A percentile compares a stretch with the other conserved stretches of the same genome.
These are phyloP conservation scores for Saxicola maurus DNA, from an alignment of 2,797 vertebrate species.

Conservation along the genomic window DNA sequence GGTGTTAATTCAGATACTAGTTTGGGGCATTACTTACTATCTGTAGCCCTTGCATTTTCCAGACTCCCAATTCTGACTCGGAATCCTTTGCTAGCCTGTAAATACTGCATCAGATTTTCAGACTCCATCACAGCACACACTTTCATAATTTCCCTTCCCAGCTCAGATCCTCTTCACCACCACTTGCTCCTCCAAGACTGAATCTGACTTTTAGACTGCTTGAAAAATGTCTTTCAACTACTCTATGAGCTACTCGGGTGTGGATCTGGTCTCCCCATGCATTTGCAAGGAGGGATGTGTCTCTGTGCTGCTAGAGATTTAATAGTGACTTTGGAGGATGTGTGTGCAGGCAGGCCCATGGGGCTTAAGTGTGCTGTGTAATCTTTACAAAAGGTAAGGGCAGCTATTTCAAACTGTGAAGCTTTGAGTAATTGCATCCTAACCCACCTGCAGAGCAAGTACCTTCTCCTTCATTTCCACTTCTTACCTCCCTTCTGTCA, in stretches of 20 bases:
- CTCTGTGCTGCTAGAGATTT: constrained; percentile 6
- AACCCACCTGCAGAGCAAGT: neutral
- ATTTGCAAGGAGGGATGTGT: neutral
- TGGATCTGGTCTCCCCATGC: neutral
- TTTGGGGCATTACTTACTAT: neutral
- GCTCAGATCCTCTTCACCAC: neutral
- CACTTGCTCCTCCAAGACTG: neutral
- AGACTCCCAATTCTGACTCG: neutral
- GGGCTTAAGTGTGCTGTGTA: constrained; percentile 35
- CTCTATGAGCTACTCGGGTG: neutral
- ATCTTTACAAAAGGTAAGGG: constrained; percentile 33
- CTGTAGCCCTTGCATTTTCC: neutral
- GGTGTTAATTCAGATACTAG: neutral
- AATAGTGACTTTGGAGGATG: constrained; percentile 29
- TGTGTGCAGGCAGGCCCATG: neutral
- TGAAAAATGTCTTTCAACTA: constrained; percentile 29
- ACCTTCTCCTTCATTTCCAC: neutral
- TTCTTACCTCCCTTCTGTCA: neutral
- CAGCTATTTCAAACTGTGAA: constrained; percentile 31
- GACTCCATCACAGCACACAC: neutral
- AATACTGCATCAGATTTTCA: neutral
- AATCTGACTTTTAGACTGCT: constrained; percentile 4
- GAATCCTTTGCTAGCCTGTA: neutral
- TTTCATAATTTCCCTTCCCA: neutral
- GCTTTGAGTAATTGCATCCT: constrained; percentile 29